Base-by-base conservation (phyloP, 2,797 vertebrate genomes). In the Sternarchorhynchus goeldii region DNA sequence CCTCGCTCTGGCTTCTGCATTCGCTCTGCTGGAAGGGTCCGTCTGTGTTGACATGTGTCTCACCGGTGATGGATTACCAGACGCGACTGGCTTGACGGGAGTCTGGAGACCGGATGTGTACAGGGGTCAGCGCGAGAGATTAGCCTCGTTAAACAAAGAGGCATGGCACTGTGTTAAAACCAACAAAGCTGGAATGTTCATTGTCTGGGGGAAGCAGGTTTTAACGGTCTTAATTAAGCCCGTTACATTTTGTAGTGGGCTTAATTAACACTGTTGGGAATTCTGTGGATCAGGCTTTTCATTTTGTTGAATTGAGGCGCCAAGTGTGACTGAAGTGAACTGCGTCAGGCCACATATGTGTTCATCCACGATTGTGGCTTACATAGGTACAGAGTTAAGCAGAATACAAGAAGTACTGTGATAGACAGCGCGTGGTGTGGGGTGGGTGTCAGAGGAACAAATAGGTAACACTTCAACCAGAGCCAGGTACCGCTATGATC, bases 61-160 rank as follows among this genome's bases (percentile, higher is more conserved):
- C 1, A 73, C 39, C 56, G 56, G 81, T 89, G 89, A 88, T 86
- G 80, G 81, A 88, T 84, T 83, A 77, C 77, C 59, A 82, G 75
- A 80, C 75, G 57, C 75, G 64, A 76, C 81, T 73, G 76, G 70
- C 45, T 75, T 67, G 85, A 84, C 59, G 76, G 81, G 66, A 75
- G 73, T 75, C 56, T 21, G 68, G 83, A 81, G 83, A 39, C 81
- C 45, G 69, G 83, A 81, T 77, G 75, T 65, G 65, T 81, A 84
- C 8, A 45, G 80, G 84, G 86, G 78, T 82, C 83, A 78, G 17
- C 36, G 73, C 36, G 45, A 58, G 79, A 86, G 78, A 86, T 87
- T 82, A 86, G 81, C 72, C 65, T 84, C 41, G 69, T 57, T 77
- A 74, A 79, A 84, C 73, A 82, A 82, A 85, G 66, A 81, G 59